Conservation (phyloP, 2,113 vertebrate species). For the Ranitomeya imitator region DNA sequence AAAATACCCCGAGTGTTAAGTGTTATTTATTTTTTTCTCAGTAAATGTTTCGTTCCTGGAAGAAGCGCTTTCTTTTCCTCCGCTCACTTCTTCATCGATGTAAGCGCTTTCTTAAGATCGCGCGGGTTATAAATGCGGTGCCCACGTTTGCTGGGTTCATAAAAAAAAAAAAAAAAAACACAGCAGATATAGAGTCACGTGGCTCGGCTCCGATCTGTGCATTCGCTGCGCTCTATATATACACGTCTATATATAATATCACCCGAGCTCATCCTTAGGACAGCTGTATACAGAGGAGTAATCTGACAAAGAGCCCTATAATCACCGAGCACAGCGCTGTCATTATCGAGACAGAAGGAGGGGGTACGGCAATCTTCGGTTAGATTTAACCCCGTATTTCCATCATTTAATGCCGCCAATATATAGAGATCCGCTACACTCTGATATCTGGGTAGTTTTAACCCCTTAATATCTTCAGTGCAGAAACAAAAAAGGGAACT, state of each 20-base stretch:
- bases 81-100: not conserved
- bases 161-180: too few relatives aligned
- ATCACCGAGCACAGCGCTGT: slow-evolving; percentile 29
- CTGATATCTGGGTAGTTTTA: not conserved
- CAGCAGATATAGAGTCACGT: not conserved
- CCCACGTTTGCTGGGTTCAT: too few relatives aligned
- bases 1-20: too few relatives aligned
- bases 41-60: not conserved
- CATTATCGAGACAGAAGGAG: slow-evolving; percentile 34
- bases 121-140: not conserved
- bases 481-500: not conserved
- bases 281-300: slow-evolving; percentile 50
- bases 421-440: not conserved
- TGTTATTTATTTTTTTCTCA: not conserved
- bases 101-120: not conserved
- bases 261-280: slow-evolving; percentile 48
- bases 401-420: not conserved
- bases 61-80: not conserved
- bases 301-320: slow-evolving; percentile 41
- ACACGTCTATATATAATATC: slow-evolving; percentile 38
- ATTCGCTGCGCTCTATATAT: slow-evolving; percentile 23
- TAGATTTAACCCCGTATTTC: slow-evolving; percentile 29
- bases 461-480: not conserved
- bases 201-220: slow-evolving; percentile 22
- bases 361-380: not conserved